Evolutionary conservation across 2,888 invertebrate genomes (phyloP), one percentile per base, ranked within the genome.

Genomic region (Anthrax anthrax): DNA sequence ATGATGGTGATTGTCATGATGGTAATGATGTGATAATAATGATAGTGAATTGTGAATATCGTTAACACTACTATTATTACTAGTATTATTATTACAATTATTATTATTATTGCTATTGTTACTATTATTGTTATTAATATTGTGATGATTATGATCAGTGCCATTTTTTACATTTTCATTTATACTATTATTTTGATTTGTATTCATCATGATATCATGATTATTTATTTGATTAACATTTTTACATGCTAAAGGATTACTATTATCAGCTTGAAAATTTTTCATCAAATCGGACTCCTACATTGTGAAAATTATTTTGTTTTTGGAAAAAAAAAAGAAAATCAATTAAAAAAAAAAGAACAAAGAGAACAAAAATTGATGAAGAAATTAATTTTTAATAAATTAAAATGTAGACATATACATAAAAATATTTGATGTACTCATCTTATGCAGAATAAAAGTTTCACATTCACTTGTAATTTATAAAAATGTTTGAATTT

Each of bases 261-360:
- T 46, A 42, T 38, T 47, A 48, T 54, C 47, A 43, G 42, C 42
- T 47, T 50, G 47, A 51, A 51, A 47, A 50, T 51, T 50, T 42
- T 34, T 47, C 43, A 47, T 47, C 49, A 47, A 53, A 46, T 52
- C 53, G 54, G 51, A 52, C 53, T 54, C 54, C 54, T 54, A 52
- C 38, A 45, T 47, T 49, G 42, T 43, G 18, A 53, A 49, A 47
- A 49, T 23, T 16, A 14, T 16, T 32, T 32, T 18, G 9, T 8
- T 27, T 27, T 8, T 27, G 23, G 9, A 27, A 27, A 27, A 8
- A 27, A 27, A 27, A 27, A 27, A 1, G 9, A 27, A 27, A 27
- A 27, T n/a, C n/a, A n/a, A n/a, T n/a, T n/a, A 27, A 8, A 27
- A 27, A 2, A 27, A 27, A 27, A 27, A 27, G 2, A 27, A 27